Evolutionary conservation across 2,888 invertebrate genomes (phyloP), one percentile per base, ranked within the genome.

Genomic region (Hirtodrosophila trivittata): DNA sequence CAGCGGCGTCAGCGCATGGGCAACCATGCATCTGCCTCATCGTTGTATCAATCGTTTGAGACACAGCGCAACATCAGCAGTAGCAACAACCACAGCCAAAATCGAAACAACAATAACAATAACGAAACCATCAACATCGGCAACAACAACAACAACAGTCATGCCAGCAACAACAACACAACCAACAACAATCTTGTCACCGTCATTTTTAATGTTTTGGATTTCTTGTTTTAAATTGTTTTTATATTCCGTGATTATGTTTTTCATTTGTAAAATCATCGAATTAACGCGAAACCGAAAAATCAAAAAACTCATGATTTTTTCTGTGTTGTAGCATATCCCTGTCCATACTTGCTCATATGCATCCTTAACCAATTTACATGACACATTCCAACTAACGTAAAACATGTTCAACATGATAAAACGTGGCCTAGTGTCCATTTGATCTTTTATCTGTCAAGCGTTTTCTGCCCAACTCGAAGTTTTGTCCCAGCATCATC

Each of bases 181-280:
- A 63, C 74, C 74, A 80, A 75, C 67, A 87, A 71, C 52, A 87
- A 85, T 75, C 86, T 90, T 78, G 88, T 89, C 81, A 90, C 89
- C 65, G 86, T 90, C 73, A 86, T 90, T 80, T 90, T 90, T 77
- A 90, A 90, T 86, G 88, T 90, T 74, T 87, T 90, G 75, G 90
- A 90, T 71, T 90, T 90, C 84, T 67, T 90, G 66, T 90, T 90
- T 84, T 90, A 78, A 84, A 56, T 26, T 21, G 39, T 28, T 39
- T 59, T 52, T 2, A 46, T 37, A 7, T 18, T 39, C 3, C 10
- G 6, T 18, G 4, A 1, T 13, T 18, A 13, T 16, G 18, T 41
- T 59, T 58, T 49, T 49, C 46, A 54, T 66, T 66, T 66, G 47
- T 68, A 21, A 39, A 51, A 42, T 26, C 64, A 58, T 42, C 33